These are phyloP conservation scores for Phengaris arion DNA, from an alignment of 2,888 invertebrate genomes.

Conservation along the genomic window DNA sequence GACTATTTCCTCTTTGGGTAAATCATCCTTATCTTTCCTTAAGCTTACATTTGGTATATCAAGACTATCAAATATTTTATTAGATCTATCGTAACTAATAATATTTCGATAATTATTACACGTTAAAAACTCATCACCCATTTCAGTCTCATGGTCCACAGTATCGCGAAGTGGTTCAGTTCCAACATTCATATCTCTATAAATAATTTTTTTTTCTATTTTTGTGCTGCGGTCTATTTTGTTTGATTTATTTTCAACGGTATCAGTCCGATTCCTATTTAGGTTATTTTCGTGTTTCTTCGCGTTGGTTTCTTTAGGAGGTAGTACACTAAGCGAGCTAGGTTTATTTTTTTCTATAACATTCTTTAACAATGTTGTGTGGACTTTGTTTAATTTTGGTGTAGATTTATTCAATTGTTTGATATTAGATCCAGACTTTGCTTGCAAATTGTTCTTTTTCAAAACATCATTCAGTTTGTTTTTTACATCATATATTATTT, in stretches of 20 bases:
- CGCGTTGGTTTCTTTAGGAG: conserved; percentile 43
- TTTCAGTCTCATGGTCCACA: conserved; percentile 51
- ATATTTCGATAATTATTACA: conserved; percentile 44
- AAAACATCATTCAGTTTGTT: conserved; percentile 45
- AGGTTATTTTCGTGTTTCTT: conserved; percentile 46
- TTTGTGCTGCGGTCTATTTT: conserved; percentile 45
- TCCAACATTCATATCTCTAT: conserved; percentile 47
- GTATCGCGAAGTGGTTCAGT: conserved; percentile 48
- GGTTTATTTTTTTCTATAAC: conserved; percentile 46
- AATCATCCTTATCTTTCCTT: conserved; percentile 55
- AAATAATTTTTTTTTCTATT: conserved; percentile 42
- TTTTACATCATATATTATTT: conserved; percentile 44
- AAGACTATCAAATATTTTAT: conserved; percentile 59
- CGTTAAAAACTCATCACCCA: conserved; percentile 45
- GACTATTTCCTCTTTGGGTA: conserved; percentile 50
- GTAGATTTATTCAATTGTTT: conserved; percentile 38
- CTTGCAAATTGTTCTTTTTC: conserved; percentile 2
- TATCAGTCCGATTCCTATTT: conserved; percentile 41
- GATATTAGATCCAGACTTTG: not conserved
- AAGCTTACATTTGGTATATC: conserved; percentile 69
- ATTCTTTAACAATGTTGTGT: conserved; percentile 45
- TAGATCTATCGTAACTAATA: conserved; percentile 43
- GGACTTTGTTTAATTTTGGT: conserved; percentile 41
- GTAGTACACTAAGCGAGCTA: conserved; percentile 49
- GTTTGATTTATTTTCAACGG: conserved; percentile 33